Evolutionary conservation across 2,113 vertebrate species (phyloP), one percentile per base, ranked within the genome.

Genomic region (Amblyornis subalaris): DNA sequence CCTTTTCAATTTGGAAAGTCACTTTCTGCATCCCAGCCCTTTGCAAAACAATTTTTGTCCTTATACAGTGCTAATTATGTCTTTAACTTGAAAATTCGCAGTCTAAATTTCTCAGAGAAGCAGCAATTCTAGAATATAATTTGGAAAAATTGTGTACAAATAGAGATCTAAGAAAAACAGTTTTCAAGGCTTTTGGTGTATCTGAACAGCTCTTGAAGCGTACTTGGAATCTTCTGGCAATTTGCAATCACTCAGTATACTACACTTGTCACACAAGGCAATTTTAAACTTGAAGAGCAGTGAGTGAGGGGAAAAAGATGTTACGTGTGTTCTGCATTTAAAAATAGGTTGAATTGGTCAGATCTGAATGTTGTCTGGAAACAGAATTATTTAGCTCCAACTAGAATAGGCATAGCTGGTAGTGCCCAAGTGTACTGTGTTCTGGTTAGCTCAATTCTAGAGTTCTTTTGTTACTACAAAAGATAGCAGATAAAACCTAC

Each of bases 151-250:
- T 28, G 8, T 71, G 31, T 74, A 47, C 23, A 71, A 82, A 55
- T 75, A 93, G 21, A 82, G 22, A 50, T 65, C 24, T 69, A 82
- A 74, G 61, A 74, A 84, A 77, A 67, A 23, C 3, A 26, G 7
- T 85, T 75, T 81, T 93, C 57, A 69, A 33, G 57, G 44, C 9
- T 61, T 88, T 69, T 57, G 17, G 16, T 77, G 28, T 61, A n/a
- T 69, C 45, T 61, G 71, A 96, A 67, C 42, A 89, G 25, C n/a
- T 89, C 66, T 85, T 95, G 66, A 95, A 73, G 25, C 29, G 14
- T 57, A 50, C 58, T 66, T 91, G 62, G 54, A 82, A 72, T 47
- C 42, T 61, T 89, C 51, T 84, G 70, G 50, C 45, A 89, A 69
- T 95, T 79, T 91, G 40, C 53, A 85, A 24, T 89, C 40, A 26